phyloP scores from a whole-genome alignment of 2,113 vertebrate genomes.

The Nesoenas mayeri region DNA sequence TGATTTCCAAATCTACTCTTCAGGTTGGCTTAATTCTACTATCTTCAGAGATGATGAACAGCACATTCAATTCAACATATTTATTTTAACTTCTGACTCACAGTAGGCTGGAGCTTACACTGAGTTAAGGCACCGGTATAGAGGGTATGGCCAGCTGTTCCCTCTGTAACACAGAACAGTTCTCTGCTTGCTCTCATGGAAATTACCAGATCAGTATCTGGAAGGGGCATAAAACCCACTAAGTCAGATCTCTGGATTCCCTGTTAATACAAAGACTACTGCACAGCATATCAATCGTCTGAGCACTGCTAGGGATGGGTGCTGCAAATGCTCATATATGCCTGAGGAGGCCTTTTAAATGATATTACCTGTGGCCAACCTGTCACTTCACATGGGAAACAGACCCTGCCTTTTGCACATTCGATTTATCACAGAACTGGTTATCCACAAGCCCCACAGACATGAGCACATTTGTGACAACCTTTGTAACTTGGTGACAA shows the following conservation, averaged over 20 bases:
- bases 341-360: background rate
- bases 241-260: background rate
- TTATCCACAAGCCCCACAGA: background rate
- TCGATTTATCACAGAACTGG: background rate
- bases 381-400: background rate
- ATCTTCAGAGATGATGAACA: background rate
- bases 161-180: background rate
- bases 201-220: background rate
- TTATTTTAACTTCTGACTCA: background rate
- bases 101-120: background rate
- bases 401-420: background rate
- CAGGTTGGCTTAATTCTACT: background rate
- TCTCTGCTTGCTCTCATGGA: background rate
- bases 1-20: background rate
- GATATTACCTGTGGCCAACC: background rate
- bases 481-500: background rate
- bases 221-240: background rate
- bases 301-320: background rate
- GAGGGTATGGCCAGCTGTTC: background rate
- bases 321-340: background rate
- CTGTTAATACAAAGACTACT: background rate
- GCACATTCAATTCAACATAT: background rate
- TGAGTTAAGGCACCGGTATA: background rate
- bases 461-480: background rate
- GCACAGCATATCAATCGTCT: background rate